Evolutionary conservation across 2,113 vertebrate species (phyloP).

Genomic region (Sylvilagus bachmani): DNA sequence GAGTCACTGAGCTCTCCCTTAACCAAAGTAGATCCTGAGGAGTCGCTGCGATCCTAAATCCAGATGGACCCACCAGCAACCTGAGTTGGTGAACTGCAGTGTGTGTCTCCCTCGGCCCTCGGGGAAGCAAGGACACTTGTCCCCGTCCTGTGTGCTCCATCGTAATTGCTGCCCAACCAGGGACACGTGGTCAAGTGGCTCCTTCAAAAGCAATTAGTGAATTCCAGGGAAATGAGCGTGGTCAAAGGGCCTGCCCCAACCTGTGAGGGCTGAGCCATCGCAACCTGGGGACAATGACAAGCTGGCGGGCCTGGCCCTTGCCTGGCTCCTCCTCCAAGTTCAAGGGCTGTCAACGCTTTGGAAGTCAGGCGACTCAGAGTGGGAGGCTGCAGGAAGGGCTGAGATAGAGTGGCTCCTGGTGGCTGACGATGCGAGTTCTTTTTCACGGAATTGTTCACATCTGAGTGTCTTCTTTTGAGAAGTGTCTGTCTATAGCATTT

Average conservation of each 20-base stretch:
- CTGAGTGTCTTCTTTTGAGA: too few species aligned
- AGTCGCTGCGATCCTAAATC: conserved; percentile 12
- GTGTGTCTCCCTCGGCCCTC: background rate
- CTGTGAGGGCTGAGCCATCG: background rate
- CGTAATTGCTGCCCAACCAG: background rate
- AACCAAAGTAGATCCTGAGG: conserved; percentile 39
- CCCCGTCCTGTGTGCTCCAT: background rate
- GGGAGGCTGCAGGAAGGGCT: background rate
- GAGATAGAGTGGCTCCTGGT: background rate
- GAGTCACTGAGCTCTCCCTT: conserved; percentile 42
- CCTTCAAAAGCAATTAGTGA: conserved; percentile 72
- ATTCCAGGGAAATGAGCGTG: background rate
- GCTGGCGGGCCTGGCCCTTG: background rate
- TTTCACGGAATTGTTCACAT: too few species aligned
- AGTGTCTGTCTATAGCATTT: too few species aligned
- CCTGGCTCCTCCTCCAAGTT: background rate
- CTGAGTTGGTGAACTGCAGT: background rate
- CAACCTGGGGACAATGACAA: background rate
- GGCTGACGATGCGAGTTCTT: too few species aligned
- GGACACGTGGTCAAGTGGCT: conserved; percentile 19
- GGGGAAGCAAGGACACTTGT: conserved; percentile 54
- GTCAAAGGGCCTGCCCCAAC: conserved; percentile 1
- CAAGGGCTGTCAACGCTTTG: background rate
- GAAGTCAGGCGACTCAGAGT: background rate
- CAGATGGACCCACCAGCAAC: background rate